Evolutionary conservation across 2,113 vertebrate species (phyloP), one percentile per base, ranked within the genome.

Genomic region (Rhabdornis inornatus): DNA sequence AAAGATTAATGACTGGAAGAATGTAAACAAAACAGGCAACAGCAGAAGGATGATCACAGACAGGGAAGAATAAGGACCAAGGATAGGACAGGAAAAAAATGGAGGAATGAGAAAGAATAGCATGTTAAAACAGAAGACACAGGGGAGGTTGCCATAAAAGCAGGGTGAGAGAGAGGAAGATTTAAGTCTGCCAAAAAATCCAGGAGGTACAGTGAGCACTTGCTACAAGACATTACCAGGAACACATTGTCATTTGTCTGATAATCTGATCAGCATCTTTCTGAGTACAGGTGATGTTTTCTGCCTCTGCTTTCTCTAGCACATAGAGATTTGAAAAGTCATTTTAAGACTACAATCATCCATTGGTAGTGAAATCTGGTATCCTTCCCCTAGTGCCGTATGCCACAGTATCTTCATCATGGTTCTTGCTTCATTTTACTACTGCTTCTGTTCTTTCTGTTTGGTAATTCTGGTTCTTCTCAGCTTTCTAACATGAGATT

Each of bases 401-500:
- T 55, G 33, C 40, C 61, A 72, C 25, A 65, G 55, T 69, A 11
- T 71, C 65, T 77, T 93, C 45, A 19, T 82, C 18, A 17, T 13
- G 14, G 21, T 20, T 16, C 25, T 84, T 70, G 10, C 52, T 92
- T 89, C 49, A 21, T 61, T 15, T 13, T 24, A 10, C 56, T 75
- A 70, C 27, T 70, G 33, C 10, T 44, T 65, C 18, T 37, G 57
- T n/a, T 35, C 7, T 45, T 33, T 47, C 69, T 87, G n/a, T 37
- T 52, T 76, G 28, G 31, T 63, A 37, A 8, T 78, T 90, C 57
- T 82, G 13, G 1, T 39, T 87, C 71, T 95, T 84, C 56, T 95
- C 17, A 81, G 94, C 78, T 84, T 96, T 89, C 59, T 47, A 50
- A 23, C 23, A n/a, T 81, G 96, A 27, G 6, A 8, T 65, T 76